phyloP scores from a whole-genome alignment of 2,888 invertebrate species.

The Hirudinaria manillensis region DNA sequence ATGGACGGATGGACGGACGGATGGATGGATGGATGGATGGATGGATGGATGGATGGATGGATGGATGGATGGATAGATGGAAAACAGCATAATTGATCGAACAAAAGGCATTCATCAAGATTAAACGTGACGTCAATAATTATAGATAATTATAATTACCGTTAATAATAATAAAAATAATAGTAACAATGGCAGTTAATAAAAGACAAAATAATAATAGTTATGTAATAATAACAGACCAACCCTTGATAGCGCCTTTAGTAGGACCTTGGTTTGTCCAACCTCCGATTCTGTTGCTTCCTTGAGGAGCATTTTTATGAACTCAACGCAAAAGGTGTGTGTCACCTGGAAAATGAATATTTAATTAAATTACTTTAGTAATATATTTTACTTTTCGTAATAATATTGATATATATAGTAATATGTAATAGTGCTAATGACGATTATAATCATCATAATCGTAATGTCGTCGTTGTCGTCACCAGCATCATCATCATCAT shows the following conservation, averaged over 20 bases:
- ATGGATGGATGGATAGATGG: background rate
- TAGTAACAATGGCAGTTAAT: background rate
- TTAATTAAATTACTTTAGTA: no score
- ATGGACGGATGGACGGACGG: background rate
- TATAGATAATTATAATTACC: no score
- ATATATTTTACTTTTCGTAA: no score
- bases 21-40: background rate
- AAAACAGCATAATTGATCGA: no score
- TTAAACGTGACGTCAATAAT: no score
- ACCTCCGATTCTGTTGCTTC: conserved; percentile 56
- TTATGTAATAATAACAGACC: background rate
- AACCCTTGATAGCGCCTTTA: conserved; percentile 60
- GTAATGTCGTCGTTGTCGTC: background rate
- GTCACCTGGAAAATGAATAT: conserved; percentile 54
- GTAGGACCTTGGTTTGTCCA: conserved; percentile 58
- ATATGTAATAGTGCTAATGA: no score
- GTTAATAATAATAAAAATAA: conserved; percentile 11
- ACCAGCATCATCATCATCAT: background rate
- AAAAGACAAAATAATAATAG: background rate
- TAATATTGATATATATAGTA: no score
- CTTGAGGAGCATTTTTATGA: conserved; percentile 57
- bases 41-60: background rate
- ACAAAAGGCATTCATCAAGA: no score
- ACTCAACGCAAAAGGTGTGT: conserved; percentile 61
- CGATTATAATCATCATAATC: no score